Evolutionary conservation across 1,140 invertebrate genomes (phyloP).

Genomic region (Cataglyphis hispanica): DNA sequence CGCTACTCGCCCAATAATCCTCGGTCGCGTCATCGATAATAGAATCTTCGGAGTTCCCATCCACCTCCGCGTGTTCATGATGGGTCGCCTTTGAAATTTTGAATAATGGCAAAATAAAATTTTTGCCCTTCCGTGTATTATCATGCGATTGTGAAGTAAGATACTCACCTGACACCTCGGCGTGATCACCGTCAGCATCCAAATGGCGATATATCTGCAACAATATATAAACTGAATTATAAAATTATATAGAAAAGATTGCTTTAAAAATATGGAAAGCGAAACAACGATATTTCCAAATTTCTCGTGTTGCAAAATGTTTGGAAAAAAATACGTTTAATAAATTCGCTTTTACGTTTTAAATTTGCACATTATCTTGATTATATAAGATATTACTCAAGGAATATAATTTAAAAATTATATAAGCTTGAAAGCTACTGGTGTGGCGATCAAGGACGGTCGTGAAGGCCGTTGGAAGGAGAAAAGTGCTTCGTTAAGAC

Average conservation of each 20-base stretch:
- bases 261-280: neutral
- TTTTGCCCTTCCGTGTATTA: no score
- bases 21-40: conserved; percentile 84
- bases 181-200: conserved; percentile 78
- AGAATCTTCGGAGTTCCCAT: conserved; percentile 80
- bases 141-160: neutral
- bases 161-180: conserved; percentile 79
- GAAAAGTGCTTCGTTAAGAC: neutral
- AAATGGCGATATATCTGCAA: conserved; percentile 82
- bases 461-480: neutral
- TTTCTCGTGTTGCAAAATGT: neutral
- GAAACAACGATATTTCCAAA: neutral
- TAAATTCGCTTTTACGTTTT: neutral
- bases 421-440: neutral
- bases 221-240: conserved; percentile 37
- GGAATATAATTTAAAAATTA: neutral
- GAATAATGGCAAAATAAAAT: neutral
- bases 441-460: conserved; percentile 34
- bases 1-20: conserved; percentile 85
- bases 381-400: neutral
- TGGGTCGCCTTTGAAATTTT: conserved; percentile 73
- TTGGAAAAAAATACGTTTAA: neutral
- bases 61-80: conserved; percentile 78
- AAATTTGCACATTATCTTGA: neutral
- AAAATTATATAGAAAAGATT: neutral